Evolutionary conservation across 92 coral and sea anemone genomes (phyloP), one percentile per base, ranked within the genome.

Genomic region (Heliopora coerulea): DNA sequence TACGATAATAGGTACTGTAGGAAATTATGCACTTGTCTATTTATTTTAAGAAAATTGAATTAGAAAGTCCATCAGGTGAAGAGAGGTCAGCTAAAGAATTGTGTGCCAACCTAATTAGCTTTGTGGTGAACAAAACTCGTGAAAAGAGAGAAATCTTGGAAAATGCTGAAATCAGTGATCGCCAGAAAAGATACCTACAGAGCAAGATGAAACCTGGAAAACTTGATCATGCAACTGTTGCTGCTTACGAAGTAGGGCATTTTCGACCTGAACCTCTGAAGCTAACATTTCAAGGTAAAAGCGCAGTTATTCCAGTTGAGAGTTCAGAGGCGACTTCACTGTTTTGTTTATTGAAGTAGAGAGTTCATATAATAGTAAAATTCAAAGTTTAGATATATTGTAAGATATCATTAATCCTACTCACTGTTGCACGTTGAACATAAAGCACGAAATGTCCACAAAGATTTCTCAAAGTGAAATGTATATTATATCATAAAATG

Each of bases 171-270:
- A 41, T 27, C 2, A 11, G 33, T 10, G 64, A 59, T 30, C 87
- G 83, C 7, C 87, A 65, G 70, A 86, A 83, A 30, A 65, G 76
- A 49, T 83, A 95, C 14, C 81, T 48, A 62, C 84, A 87, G 78
- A 85, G 86, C 88, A 83, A 73, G 27, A 82, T 83, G 57, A 80
- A 86, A 15, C 96, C 99, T 17, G 99, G 99, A 5, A 95, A 95
- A 70, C 84, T 95, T 14, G 99, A 95, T 59, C 99, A 95, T 66
- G 96, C 96, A 28, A 87, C 96, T 14, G 99, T 95, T 27, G 99
- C 82, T n/a, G 96, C 99, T 34, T 88, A 86, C 65, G 99, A 95
- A 54, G 96, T 95, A 8, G 99, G 99, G 44, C 84, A 83, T 75
- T 95, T 90, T 69, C 75, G 17, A 18, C 90, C 88, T 19, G 34